Evolutionary conservation across 1,140 invertebrate species (phyloP), one percentile per base, ranked within the genome.

Genomic region (Vanessa tameamea): DNA sequence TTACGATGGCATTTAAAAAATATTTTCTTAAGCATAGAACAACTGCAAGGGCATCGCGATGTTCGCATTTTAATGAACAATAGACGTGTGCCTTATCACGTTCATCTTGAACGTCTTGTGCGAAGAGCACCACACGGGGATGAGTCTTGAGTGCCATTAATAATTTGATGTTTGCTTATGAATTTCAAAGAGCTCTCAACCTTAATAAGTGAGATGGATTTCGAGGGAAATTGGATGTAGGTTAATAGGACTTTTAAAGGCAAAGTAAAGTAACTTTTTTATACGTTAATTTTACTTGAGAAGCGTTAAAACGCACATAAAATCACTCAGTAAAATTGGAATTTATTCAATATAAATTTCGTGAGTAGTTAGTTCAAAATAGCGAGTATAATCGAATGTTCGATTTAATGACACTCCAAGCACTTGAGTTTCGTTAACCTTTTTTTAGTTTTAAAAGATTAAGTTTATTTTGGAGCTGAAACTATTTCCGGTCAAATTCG

Each of bases 161-260:
- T 76, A 73, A 76, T 75, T 78, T 75, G 55, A 70, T 75, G 71
- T 75, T 78, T 78, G 66, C 68, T 76, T 71, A 71, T 77, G 69
- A 73, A 77, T 73, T 69, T 68, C 67, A 61, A 73, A 75, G 69
- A 57, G 73, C 68, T 73, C 70, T 78, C 75, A 75, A 75, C 73
- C 73, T 75, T 75, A 75, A 78, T 75, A 66, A 64, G 55, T 59
- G 64, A 72, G 67, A 75, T 64, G 69, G 61, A 78, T 76, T 66
- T 68, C 55, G 64, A 69, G 72, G 50, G 66, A 74, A 74, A 65
- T 74, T 63, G 48, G 61, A 74, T 74, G 59, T 48, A 66, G 57
- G 61, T 65, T 75, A 69, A 53, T 65, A 55, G 64, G 23, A 23
- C 67, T 48, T 15, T 47, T 61, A 13, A 72, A 72, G 61, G 14